Conservation (phyloP, 2,888 invertebrate species). For the Spatulosminthurus flaviceps region DNA sequence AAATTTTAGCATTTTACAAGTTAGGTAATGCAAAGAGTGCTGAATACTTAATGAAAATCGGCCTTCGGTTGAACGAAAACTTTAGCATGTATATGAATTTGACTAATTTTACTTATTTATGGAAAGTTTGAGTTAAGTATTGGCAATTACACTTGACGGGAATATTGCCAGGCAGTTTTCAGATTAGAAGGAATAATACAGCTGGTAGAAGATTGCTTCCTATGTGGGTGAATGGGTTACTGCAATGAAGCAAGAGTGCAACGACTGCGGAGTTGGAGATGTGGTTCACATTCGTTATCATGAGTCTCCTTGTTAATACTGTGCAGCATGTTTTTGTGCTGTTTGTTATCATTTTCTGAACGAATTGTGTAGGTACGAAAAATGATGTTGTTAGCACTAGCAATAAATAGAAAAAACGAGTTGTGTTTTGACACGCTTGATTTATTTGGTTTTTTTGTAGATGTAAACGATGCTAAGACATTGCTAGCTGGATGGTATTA, state of each 20-base stretch:
- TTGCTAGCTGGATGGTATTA: not conserved
- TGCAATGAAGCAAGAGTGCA: not conserved
- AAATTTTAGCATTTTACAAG: no score
- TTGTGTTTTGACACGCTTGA: no score
- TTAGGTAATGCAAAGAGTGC: no score
- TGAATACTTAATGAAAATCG: no score
- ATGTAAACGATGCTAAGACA: no score
- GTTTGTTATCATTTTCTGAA: no score
- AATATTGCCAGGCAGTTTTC: constrained; percentile 7
- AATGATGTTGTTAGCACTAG: not conserved
- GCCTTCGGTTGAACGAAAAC: not conserved
- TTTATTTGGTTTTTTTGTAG: no score
- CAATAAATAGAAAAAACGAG: no score
- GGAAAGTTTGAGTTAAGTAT: not conserved
- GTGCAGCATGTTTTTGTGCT: no score
- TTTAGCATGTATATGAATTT: not conserved
- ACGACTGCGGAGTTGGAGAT: not conserved
- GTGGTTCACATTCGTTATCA: not conserved
- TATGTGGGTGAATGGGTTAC: not conserved
- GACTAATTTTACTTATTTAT: not conserved
- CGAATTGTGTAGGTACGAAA: not conserved
- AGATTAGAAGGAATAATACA: not conserved
- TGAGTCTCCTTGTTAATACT: no score
- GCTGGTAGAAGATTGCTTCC: not conserved
- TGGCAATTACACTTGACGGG: not conserved